Evolutionary conservation across 2,113 vertebrate genomes (phyloP).

Genomic region (Talpa occidentalis): DNA sequence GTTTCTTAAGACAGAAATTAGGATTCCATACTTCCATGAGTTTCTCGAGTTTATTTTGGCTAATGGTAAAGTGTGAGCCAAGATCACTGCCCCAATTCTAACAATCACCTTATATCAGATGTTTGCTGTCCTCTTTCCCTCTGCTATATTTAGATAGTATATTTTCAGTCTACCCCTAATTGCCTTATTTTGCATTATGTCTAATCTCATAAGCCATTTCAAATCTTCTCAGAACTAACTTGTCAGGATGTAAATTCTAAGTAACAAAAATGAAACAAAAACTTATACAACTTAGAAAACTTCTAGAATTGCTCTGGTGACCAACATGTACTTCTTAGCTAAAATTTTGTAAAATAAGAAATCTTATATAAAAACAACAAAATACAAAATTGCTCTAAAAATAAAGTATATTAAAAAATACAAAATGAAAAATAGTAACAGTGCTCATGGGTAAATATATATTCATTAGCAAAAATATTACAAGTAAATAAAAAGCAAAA

Average conservation of each 20-base stretch:
- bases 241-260: conserved; percentile 48
- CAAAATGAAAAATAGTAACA: not conserved
- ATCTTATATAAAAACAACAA: conserved; percentile 13
- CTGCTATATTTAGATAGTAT: conserved; percentile 44
- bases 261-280: conserved; percentile 17
- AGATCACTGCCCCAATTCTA: not conserved
- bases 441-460: not conserved
- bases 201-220: conserved; percentile 45
- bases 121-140: not conserved
- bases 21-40: not conserved
- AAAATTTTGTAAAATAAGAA: conserved; percentile 36
- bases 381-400: not conserved
- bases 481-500: not conserved
- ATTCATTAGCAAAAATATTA: not conserved
- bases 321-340: not conserved
- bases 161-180: conserved; percentile 31
- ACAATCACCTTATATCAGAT: not conserved
- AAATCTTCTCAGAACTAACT: conserved; percentile 60
- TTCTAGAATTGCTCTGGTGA: conserved; percentile 32
- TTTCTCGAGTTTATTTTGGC: not conserved
- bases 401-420: conserved; percentile 13
- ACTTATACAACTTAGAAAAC: conserved; percentile 41
- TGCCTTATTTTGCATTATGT: conserved; percentile 30
- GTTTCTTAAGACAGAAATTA: not conserved
- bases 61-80: not conserved